Evolutionary conservation across 2,113 vertebrate species (phyloP).

Genomic region (Sebastes fasciatus): DNA sequence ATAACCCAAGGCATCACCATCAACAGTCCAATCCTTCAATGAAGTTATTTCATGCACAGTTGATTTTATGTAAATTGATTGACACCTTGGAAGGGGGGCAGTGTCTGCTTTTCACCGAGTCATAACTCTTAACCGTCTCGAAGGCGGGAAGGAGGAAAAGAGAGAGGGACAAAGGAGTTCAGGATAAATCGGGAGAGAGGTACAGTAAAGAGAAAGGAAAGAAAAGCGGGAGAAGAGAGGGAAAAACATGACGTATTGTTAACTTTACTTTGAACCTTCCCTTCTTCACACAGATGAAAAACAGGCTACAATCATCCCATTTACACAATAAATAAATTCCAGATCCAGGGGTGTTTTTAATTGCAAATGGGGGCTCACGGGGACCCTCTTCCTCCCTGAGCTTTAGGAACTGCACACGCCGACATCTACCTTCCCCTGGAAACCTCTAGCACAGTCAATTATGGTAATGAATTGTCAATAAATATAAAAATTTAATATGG

Average conservation of each 20-base stretch:
- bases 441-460: conserved; percentile 96
- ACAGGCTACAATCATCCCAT: conserved; percentile 91
- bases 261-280: conserved; percentile 25
- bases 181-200: conserved; percentile 62
- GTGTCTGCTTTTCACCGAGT: conserved; percentile 85
- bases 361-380: conserved; percentile 93
- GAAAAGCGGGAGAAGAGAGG: background rate
- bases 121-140: conserved; percentile 86
- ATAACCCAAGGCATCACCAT: conserved; percentile 79
- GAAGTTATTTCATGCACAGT: conserved; percentile 92
- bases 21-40: conserved; percentile 82
- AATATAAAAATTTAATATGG: conserved; percentile 99
- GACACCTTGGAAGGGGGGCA: conserved; percentile 85
- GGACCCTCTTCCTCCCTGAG: conserved; percentile 86
- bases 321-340: conserved; percentile 94
- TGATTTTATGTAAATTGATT: conserved; percentile 94
- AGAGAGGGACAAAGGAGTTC: conserved; percentile 60
- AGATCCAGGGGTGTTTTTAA: conserved; percentile 91
- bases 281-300: conserved; percentile 61
- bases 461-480: conserved; percentile 99
- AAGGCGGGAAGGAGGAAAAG: conserved; percentile 65
- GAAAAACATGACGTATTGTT: conserved; percentile 15
- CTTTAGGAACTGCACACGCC: conserved; percentile 86
- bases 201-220: conserved; percentile 16
- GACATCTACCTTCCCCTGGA: conserved; percentile 87